Evolutionary conservation across 2,113 vertebrate species (phyloP), one percentile per base, ranked within the genome.

Genomic region (Perccottus glenii): DNA sequence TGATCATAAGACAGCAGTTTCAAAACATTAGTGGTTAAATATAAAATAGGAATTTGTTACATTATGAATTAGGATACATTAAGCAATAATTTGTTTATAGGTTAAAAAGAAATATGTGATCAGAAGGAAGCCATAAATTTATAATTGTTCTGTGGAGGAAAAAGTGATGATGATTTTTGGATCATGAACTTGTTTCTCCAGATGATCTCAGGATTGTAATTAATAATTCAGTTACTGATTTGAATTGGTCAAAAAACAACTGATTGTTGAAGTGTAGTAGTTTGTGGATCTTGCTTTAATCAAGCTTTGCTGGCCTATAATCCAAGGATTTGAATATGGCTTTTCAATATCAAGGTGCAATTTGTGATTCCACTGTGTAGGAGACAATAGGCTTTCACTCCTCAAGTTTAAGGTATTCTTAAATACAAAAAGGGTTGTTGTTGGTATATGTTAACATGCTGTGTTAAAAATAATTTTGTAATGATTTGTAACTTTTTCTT

Each of bases 161-260:
- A 48, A 64, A 59, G 64, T 43, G 27, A 27, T 44, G 15, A 51
- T 58, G 12, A 60, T 51, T 35, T 12, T n/a, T 27, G 19, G 3
- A 27, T 27, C 19, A 27, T 27, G 19, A 27, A 27, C 19, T 27
- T 27, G 19, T 60, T 49, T 57, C 62, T 77, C 51, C 67, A 73
- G 67, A 67, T 80, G 68, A 75, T 69, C 67, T 78, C 69, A 81
- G 75, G 72, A 83, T 72, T 83, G 75, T 76, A 11, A 32, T 76
- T 76, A 27, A 27, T 7, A 40, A 43, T 70, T 64, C 5, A 60
- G 59, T 15, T 75, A 55, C 61, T 38, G 6, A 33, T 52, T 55
- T 45, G 8, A 52, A 57, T 27, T 77, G 40, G 47, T 27, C 6
- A 60, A 60, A 36, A 27, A 3, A 42, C 5, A 14, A 8, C 51